These are phyloP conservation scores for Wasmannia auropunctata DNA, from an alignment of 1,140 invertebrate species.

Conservation along the genomic window DNA sequence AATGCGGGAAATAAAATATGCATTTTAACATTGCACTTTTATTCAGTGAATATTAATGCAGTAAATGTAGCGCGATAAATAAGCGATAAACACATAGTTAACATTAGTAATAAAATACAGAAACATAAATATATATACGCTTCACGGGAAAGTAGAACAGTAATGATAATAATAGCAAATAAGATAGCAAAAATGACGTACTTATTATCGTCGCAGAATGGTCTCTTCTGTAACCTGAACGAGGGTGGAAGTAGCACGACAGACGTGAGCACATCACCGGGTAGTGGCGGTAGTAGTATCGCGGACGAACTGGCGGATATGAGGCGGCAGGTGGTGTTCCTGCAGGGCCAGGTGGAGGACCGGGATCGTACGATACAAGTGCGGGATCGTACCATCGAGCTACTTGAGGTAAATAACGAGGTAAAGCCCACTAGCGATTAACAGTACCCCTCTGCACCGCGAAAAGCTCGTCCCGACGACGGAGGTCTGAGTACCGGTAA, in stretches of 20 bases:
- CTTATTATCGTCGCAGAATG: conserved; percentile 86
- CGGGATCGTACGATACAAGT: conserved; percentile 88
- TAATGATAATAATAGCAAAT: no score
- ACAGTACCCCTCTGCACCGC: neutral
- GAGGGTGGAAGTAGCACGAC: conserved; percentile 78
- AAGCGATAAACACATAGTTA: no score
- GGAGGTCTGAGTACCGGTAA: neutral
- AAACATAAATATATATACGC: no score
- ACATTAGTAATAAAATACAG: no score
- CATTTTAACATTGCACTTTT: no score
- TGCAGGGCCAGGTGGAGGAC: conserved; percentile 92
- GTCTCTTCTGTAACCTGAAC: conserved; percentile 88
- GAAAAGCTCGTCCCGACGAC: neutral
- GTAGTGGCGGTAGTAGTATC: conserved; percentile 83
- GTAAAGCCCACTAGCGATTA: conserved; percentile 37
- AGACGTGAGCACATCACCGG: conserved; percentile 79
- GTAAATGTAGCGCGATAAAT: no score
- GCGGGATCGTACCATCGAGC: conserved; percentile 88
- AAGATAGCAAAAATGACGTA: no score
- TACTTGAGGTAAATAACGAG: conserved; percentile 87
- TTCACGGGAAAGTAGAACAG: no score
- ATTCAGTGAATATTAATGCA: no score
- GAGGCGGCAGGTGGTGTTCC: conserved; percentile 90
- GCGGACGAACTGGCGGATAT: conserved; percentile 91
- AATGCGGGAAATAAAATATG: no score